Evolutionary conservation across 1,140 invertebrate genomes (phyloP).

Genomic region (Apolygus lucorum): DNA sequence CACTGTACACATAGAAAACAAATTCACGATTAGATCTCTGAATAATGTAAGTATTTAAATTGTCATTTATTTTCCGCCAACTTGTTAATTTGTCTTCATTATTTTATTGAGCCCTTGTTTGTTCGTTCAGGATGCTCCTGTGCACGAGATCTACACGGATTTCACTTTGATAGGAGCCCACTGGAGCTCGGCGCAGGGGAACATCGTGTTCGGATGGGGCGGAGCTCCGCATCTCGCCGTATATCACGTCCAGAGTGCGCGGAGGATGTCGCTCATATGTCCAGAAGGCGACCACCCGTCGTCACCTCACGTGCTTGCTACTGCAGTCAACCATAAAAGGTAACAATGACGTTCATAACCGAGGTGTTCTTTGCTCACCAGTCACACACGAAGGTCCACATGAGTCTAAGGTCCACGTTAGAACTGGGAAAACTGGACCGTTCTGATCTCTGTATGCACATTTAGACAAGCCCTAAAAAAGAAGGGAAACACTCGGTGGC

Average conservation of each 20-base stretch:
- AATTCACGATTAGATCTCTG: constrained; percentile 17
- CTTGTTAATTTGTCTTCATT: neutral
- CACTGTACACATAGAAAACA: constrained; percentile 17
- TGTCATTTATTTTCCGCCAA: neutral
- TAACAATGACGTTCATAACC: no score
- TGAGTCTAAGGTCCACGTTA: no score
- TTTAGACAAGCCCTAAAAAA: no score
- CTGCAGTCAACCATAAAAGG: constrained; percentile 19
- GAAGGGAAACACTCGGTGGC: no score
- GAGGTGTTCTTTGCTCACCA: no score
- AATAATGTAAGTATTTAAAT: constrained; percentile 17
- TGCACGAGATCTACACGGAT: constrained; percentile 2
- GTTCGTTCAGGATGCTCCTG: neutral
- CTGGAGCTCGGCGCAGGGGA: constrained; percentile 19
- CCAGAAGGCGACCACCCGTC: constrained; percentile 16
- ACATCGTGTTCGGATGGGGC: constrained; percentile 20
- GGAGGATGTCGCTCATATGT: neutral
- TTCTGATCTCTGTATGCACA: no score
- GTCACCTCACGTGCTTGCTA: neutral
- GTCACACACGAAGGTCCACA: no score
- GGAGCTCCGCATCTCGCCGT: neutral
- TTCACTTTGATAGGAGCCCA: constrained; percentile 6
- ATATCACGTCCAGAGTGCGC: constrained; percentile 2
- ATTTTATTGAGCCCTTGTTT: neutral
- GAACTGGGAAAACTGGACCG: no score